Conservation (phyloP, 2,888 invertebrate species). For the Lithophane semibrunnea region DNA sequence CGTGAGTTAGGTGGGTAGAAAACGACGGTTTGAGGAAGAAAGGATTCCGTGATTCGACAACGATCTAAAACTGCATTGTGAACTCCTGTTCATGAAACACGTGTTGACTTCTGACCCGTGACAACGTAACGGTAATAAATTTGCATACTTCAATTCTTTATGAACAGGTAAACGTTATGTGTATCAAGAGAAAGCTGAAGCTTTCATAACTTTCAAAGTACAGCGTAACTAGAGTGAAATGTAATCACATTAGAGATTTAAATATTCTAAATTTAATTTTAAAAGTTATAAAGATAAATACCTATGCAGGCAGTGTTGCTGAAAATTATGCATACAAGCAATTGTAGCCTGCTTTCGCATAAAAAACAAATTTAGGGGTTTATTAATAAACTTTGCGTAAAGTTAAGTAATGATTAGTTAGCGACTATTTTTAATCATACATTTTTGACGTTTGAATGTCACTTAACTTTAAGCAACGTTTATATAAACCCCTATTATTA, state of each 20-base stretch:
- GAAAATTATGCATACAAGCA: background rate
- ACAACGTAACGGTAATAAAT: conserved; percentile 66
- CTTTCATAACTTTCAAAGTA: conserved; percentile 28
- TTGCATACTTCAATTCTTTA: conserved; percentile 65
- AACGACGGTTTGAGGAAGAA: conserved; percentile 71
- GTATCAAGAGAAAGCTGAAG: conserved; percentile 42
- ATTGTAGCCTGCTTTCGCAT: background rate
- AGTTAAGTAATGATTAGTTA: too few species aligned
- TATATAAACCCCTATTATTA: background rate
- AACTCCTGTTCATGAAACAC: conserved; percentile 68
- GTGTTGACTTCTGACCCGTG: conserved; percentile 71
- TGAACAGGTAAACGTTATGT: conserved; percentile 29
- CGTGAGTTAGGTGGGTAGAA: conserved; percentile 71
- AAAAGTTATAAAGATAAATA: too few species aligned
- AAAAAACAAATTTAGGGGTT: background rate
- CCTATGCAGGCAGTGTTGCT: too few species aligned
- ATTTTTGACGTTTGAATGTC: too few species aligned
- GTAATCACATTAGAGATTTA: background rate
- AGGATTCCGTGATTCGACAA: conserved; percentile 79
- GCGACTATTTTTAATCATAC: too few species aligned
- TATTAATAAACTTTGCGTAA: too few species aligned
- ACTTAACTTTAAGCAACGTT: too few species aligned
- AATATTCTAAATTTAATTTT: too few species aligned
- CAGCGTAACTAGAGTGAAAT: background rate
- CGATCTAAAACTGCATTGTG: conserved; percentile 69